Evolutionary conservation across 2,888 invertebrate species (phyloP).

Genomic region (Rhabditoides inermis): DNA sequence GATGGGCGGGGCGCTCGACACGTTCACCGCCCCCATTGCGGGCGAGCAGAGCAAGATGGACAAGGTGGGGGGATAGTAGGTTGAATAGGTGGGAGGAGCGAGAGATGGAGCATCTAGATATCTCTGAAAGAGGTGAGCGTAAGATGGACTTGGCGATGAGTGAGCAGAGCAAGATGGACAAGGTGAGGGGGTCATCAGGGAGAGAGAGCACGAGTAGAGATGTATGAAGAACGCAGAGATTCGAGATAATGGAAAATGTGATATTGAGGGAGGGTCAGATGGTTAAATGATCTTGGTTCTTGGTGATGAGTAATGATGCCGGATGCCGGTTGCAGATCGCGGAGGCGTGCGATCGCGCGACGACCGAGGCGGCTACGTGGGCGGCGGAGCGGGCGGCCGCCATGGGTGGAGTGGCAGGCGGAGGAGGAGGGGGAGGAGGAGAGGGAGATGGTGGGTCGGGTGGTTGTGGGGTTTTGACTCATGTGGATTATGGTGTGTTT

Average conservation of each 20-base stretch:
- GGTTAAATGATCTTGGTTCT: too few relatives aligned
- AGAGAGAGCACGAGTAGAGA: too few relatives aligned
- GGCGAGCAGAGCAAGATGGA: constrained; percentile 22
- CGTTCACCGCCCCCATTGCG: constrained; percentile 11
- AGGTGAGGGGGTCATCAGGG: constrained; percentile 4
- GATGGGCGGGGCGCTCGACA: constrained; percentile 12
- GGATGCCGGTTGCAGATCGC: constrained; percentile 4
- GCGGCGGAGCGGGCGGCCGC: not conserved
- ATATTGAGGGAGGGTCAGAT: too few relatives aligned
- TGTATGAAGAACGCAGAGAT: too few relatives aligned
- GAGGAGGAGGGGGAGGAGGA: not conserved
- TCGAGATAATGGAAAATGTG: too few relatives aligned
- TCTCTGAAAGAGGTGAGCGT: too few relatives aligned
- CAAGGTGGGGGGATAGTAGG: constrained; percentile 7
- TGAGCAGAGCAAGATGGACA: constrained; percentile 23
- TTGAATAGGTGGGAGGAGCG: constrained; percentile 12
- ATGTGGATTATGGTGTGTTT: not conserved
- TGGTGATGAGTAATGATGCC: too few relatives aligned
- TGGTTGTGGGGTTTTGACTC: not conserved
- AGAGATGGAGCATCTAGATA: too few relatives aligned
- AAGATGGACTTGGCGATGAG: not conserved
- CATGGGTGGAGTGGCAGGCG: not conserved
- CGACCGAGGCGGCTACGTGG: constrained; percentile 1
- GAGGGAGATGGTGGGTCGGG: not conserved
- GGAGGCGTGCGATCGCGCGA: constrained; percentile 6